Evolutionary conservation across 2,888 invertebrate genomes (phyloP), one percentile per base, ranked within the genome.

Genomic region (Sesamia inferens): DNA sequence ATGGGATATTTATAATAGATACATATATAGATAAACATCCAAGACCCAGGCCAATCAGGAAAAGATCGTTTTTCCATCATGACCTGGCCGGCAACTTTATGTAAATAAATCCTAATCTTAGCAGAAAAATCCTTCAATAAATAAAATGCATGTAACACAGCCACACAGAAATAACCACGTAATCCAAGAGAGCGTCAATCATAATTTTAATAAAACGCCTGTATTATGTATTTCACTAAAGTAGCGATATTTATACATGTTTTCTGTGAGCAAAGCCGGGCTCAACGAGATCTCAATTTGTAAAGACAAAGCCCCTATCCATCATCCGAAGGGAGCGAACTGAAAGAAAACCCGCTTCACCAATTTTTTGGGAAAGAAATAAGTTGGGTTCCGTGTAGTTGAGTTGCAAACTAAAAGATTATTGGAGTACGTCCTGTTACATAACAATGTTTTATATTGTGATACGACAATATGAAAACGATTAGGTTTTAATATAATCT

Each of bases 261-360:
- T 83, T 87, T 77, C 72, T 76, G 75, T 78, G 77, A 71, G 84
- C 76, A 84, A 80, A 87, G 81, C 81, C 57, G 71, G 71, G 85
- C 87, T 86, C 88, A 85, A 85, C 87, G 87, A 86, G 88, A 87
- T 90, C 92, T 88, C 91, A 90, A 92, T 92, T 92, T 92, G 90
- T 92, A 90, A 89, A 89, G 90, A 92, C 90, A 92, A 92, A 90
- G 89, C 90, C 87, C 84, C 90, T 82, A 92, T 92, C 90, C 87
- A 90, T 92, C 92, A 92, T 92, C 88, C 63, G 76, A 70, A 71
- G 85, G 74, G 82, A 79, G 80, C 70, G 79, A 80, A 74, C 83
- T 68, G 68, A 79, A 85, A 72, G 83, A 81, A 84, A 78, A 66
- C 69, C 73, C 73, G 79, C 78, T 74, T 83, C 72, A 68, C 68